Evolutionary conservation across 1,140 invertebrate genomes (phyloP).

Genomic region (Spodoptera frugiperda): DNA sequence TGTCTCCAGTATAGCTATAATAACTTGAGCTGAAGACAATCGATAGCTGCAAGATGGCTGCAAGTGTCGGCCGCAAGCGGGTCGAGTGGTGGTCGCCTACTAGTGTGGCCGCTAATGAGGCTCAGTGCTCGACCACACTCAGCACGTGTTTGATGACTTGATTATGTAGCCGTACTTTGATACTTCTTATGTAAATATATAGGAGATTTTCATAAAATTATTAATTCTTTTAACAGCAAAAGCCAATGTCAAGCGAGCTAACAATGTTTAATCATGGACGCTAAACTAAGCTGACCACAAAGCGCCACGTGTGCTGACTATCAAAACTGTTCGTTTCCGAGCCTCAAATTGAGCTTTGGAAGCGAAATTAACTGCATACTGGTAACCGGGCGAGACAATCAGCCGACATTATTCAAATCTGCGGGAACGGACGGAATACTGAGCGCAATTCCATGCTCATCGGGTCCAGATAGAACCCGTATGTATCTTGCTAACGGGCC

Average conservation of each 20-base stretch:
- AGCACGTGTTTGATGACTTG: background rate
- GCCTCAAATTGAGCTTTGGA: background rate
- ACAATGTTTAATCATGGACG: background rate
- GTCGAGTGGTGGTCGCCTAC: conserved; percentile 2
- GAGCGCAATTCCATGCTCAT: conserved; percentile 8
- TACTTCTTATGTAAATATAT: too few species aligned
- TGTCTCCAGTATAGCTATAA: background rate
- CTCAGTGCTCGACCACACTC: background rate
- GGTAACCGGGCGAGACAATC: conserved; percentile 19
- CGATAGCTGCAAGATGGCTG: conserved; percentile 11
- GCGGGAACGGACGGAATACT: conserved; percentile 10
- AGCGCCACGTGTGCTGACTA: conserved; percentile 29
- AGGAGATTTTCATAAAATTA: too few species aligned
- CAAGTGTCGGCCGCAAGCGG: conserved; percentile 20
- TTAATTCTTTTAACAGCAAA: too few species aligned
- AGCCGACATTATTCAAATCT: conserved; percentile 32
- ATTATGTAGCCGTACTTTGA: background rate
- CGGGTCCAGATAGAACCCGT: background rate
- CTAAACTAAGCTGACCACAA: conserved; percentile 4
- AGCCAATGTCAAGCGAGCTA: too few species aligned
- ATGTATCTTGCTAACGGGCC: background rate
- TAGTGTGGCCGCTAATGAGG: conserved; percentile 7
- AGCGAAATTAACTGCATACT: conserved; percentile 30
- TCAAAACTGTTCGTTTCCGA: conserved; percentile 28
- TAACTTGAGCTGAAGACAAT: conserved; percentile 25